Evolutionary conservation across 2,888 invertebrate species (phyloP), one percentile per base, ranked within the genome.

Genomic region (Rotaria socialis): DNA sequence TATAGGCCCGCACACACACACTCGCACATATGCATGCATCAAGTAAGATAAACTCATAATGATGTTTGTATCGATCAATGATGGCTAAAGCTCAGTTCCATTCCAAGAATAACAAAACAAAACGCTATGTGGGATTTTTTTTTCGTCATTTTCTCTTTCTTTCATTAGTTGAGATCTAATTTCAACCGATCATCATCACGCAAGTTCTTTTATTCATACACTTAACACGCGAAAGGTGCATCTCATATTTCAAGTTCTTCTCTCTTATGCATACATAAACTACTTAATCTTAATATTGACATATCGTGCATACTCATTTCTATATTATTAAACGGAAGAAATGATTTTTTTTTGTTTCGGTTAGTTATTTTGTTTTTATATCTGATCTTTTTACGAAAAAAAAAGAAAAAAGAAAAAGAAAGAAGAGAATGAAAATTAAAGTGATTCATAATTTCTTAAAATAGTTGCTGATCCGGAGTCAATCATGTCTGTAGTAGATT

Each of bases 81-180:
- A 41, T 35, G 2, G 35, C 14, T 67, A 67, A 67, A 67, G 67
- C 67, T 67, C 67, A 67, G 67, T 67, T 19, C 35, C 16, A 27
- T 67, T 67, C 67, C 35, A 67, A 67, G 67, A 67, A 67, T 67
- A 67, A 67, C 67, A 67, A 67, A 67, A 67, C 67, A 67, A 67
- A 67, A 67, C 67, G 16, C 67, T 67, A 67, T 67, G 67, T 67
- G 67, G 67, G 67, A 35, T 67, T 35, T 67, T 67, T 67, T 27
- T 27, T 67, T 67, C 35, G 5, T 14, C 14, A 1, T 35, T 7
- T 67, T 67, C 67, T 35, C 35, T 35, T 11, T 41, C 67, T 35
- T 67, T 27, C 67, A 67, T 67, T 35, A 67, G 67, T 67, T 7
- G 35, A 35, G 67, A 67, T 67, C 67, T 35, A 67, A 67, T 67